Percentiles rank a stretch among this genome's conserved stretches.
These are phyloP conservation scores for Lepas anatifera DNA, from an alignment of 2,888 invertebrate species.

Conservation along the genomic window DNA sequence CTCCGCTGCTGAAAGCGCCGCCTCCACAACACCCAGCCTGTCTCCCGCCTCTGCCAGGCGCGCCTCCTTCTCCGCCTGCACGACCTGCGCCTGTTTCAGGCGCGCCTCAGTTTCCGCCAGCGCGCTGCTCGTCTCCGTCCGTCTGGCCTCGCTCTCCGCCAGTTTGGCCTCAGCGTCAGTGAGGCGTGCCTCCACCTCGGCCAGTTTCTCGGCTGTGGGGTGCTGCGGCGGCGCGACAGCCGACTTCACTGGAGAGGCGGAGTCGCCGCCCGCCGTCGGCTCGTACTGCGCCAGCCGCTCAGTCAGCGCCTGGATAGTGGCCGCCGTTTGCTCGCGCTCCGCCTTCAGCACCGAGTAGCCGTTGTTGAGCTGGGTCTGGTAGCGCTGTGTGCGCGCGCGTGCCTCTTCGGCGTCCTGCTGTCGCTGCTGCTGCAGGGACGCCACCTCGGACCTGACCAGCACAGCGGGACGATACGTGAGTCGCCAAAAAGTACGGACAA, in stretches of 20 bases:
- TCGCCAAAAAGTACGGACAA: no score
- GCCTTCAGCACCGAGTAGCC: conserved; percentile 25
- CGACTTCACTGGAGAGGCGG: background rate
- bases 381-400: conserved; percentile 31
- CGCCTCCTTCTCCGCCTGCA: background rate
- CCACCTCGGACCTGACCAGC: background rate
- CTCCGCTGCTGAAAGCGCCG: no score
- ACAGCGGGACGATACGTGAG: no score
- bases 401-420: conserved; percentile 29
- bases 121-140: background rate
- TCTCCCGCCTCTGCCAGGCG: no score
- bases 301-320: conserved; percentile 26
- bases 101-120: background rate
- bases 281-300: background rate
- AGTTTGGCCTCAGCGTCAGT: background rate
- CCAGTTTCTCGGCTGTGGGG: background rate
- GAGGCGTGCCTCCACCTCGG: background rate
- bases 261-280: background rate
- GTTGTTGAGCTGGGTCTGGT: conserved; percentile 31
- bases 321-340: conserved; percentile 25
- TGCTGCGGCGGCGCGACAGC: background rate
- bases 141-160: background rate
- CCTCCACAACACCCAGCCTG: no score
- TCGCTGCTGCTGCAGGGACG: conserved; percentile 26
- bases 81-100: no score